Evolutionary conservation across 2,888 invertebrate genomes (phyloP), one percentile per base, ranked within the genome.

Genomic region (Gymnocheta viridis): DNA sequence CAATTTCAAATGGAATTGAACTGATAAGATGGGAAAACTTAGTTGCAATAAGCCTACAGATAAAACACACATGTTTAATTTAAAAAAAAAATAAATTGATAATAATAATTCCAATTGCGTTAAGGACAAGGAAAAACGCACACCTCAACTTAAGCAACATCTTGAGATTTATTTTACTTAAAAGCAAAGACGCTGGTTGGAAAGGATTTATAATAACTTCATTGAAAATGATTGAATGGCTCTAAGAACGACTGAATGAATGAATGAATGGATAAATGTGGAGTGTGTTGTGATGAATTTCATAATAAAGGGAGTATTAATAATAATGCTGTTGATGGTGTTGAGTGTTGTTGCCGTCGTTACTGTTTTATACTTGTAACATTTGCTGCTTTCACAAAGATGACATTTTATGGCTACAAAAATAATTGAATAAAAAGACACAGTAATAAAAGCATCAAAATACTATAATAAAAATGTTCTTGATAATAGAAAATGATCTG

Each of bases 151-250:
- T 44, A 44, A 74, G 17, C 51, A 67, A 72, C 47, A 70, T 56
- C 56, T 51, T 56, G 27, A 78, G 77, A 82, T 58, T 82, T 67
- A 81, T 66, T 82, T 60, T 27, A 49, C 70, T 58, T 35, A 73
- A 73, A 73, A 22, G 70, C 24, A 58, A 66, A 58, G 47, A 58
- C 17, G 19, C 41, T 70, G 56, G n/a, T n/a, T n/a, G 60, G 41
- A 76, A 60, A 80, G 80, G 70, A 80, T 72, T 84, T 80, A 54
- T 84, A 76, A 80, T 80, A 80, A 82, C 73, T 80, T 77, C 80
- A 84, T 85, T 80, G 80, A 85, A 77, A 47, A 35, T 44, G 10
- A 4, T 76, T 76, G 70, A 85, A 85, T 56, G 60, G 35, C 47
- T 73, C 19, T 62, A 67, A 47, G 77, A 67, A 77, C 27, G 58